Conservation (phyloP, 2,888 invertebrate genomes). For the Standfussiana lucernea region DNA sequence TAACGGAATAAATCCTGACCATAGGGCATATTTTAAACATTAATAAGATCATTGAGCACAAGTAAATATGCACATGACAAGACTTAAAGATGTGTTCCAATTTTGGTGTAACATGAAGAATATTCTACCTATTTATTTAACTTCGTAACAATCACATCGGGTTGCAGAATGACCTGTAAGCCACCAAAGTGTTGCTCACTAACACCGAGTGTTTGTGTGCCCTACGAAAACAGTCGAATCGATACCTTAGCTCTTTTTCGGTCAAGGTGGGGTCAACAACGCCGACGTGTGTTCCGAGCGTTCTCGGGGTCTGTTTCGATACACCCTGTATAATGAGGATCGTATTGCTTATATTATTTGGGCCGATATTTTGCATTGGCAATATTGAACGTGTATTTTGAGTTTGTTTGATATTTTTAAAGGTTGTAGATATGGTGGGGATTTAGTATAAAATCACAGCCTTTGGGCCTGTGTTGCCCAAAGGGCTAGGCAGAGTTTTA, state of each 20-base stretch:
- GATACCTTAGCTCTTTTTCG: conserved; percentile 53
- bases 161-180: conserved; percentile 30
- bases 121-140: background rate
- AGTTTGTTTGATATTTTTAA: background rate
- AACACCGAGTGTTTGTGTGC: conserved; percentile 52
- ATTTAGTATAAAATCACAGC: no score
- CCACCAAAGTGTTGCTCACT: conserved; percentile 13
- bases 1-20: no score
- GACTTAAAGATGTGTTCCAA: no score
- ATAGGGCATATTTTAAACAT: no score
- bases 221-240: conserved; percentile 62
- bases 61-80: background rate
- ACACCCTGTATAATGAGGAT: conserved; percentile 8
- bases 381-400: background rate
- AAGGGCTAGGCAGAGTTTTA: background rate
- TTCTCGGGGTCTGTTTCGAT: conserved; percentile 20
- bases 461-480: background rate
- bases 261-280: conserved; percentile 65
- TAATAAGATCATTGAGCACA: no score
- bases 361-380: conserved; percentile 7
- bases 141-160: background rate
- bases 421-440: background rate
- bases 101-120: background rate
- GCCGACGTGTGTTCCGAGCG: conserved; percentile 8
- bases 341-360: conserved; percentile 38